Conservation (phyloP, 2,888 invertebrate species). For the Mythimna ferrago region DNA sequence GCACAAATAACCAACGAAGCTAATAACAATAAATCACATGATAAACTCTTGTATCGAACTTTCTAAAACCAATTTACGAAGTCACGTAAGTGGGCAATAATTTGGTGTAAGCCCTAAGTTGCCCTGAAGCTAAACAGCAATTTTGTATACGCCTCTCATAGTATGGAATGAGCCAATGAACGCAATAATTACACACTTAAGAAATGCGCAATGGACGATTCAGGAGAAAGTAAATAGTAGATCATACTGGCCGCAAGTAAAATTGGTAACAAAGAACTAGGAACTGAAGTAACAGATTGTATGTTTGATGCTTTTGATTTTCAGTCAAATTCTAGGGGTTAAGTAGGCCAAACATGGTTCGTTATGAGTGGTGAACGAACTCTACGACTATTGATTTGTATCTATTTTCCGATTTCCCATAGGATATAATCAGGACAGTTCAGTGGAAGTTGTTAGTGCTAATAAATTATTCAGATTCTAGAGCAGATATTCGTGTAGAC, state of each 20-base stretch:
- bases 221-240: slow-evolving; percentile 72
- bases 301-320: slow-evolving; percentile 47
- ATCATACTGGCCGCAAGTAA: slow-evolving; percentile 53
- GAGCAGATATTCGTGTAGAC: not conserved
- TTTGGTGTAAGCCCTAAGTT: slow-evolving; percentile 70
- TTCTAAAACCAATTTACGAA: slow-evolving; percentile 73
- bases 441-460: slow-evolving; percentile 1
- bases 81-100: slow-evolving; percentile 69
- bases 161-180: slow-evolving; percentile 68
- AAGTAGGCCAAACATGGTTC: slow-evolving; percentile 34
- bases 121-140: slow-evolving; percentile 70
- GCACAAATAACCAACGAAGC: slow-evolving; percentile 53
- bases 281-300: slow-evolving; percentile 51
- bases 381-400: slow-evolving; percentile 28
- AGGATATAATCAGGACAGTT: not conserved
- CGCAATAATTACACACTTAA: slow-evolving; percentile 75
- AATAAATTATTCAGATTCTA: slow-evolving; percentile 9
- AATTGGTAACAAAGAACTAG: slow-evolving; percentile 55
- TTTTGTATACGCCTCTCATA: slow-evolving; percentile 66
- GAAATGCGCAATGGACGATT: slow-evolving; percentile 70
- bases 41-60: slow-evolving; percentile 65
- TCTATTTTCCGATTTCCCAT: slow-evolving; percentile 18
- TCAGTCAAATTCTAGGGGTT: slow-evolving; percentile 44
- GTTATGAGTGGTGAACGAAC: slow-evolving; percentile 13
- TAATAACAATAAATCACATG: slow-evolving; percentile 67